Base-by-base conservation (phyloP, 1,140 invertebrate genomes). In the Drosophila bipectinata region DNA sequence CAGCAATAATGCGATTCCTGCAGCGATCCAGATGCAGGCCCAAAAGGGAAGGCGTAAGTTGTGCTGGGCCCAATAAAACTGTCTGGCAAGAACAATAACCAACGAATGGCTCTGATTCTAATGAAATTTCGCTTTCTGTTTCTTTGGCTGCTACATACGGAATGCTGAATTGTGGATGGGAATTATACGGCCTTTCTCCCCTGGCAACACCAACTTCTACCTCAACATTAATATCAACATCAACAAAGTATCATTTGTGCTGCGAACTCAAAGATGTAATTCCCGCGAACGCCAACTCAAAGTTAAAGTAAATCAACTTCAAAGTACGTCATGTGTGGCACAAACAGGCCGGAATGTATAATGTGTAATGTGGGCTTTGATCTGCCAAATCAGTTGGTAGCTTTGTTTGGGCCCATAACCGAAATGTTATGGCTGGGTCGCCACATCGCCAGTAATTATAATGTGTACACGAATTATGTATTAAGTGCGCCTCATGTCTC, bases 201-300 rank as follows among this genome's bases (percentile, higher is more conserved):
- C 21, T 63, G 45, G n/a, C 67, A 78, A 74, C 55, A 57, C 56
- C 60, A 63, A 79, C 62, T 52, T 54, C 49, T 47, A 57, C 72
- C 53, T 49, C 45, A 49, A 61, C 62, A 66, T 49, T 53, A 39
- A 69, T 41, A 32, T 61, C 49, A 57, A 47, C 64, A 45, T 54
- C 63, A 80, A 82, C 82, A 82, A 85, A 85, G 82, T 85, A 85
- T 85, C 63, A 88, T 76, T 82, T 85, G 79, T 85, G 82, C 75
- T 85, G 82, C 55, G 83, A 88, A 72, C 83, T 85, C 37, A 66
- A 76, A 63, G 83, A 85, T 67, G 83, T 85, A 59, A 85, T 85
- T 85, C 83, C 83, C 47, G 82, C 83, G 78, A 85, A 88, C 74
- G 82, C 78, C 78, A 85, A 85, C 83, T 85, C 78, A 51, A 85